A percentile compares a stretch with the other conserved stretches of the same genome.
Evolutionary conservation across 2,113 vertebrate species (phyloP).

Genomic region (Lagenorhynchus albirostris): DNA sequence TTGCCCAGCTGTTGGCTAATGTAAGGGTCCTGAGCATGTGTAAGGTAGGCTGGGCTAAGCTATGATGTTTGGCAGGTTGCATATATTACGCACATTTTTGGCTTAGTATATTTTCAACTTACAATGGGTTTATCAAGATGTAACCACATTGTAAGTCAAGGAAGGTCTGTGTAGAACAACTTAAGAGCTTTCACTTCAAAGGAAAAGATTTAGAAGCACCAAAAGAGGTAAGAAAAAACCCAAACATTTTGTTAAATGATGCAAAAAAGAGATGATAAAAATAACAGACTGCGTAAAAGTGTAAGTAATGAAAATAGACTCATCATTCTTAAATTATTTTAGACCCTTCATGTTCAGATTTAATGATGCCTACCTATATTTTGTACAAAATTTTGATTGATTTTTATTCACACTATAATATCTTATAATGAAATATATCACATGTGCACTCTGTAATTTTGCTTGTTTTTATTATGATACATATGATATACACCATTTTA

Average conservation of each 20-base stretch:
- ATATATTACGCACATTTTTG: not conserved
- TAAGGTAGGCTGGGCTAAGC: not conserved
- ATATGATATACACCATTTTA: not conserved
- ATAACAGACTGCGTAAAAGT: not conserved
- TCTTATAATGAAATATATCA: not conserved
- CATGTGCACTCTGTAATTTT: not conserved
- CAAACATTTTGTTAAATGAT: conserved; percentile 29
- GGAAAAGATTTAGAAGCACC: conserved; percentile 35
- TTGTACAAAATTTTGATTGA: not conserved
- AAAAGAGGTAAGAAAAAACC: not conserved
- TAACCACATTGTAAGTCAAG: not conserved
- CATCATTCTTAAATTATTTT: conserved; percentile 33
- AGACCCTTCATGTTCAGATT: conserved; percentile 10
- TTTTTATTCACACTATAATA: conserved; percentile 32
- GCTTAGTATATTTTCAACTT: not conserved
- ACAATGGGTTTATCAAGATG: not conserved
- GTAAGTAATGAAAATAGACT: conserved; percentile 54
- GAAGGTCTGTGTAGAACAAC: not conserved
- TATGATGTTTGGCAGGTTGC: not conserved
- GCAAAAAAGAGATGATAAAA: conserved; percentile 2
- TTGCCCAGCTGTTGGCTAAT: not conserved
- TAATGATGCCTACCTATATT: not conserved
- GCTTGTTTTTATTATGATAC: conserved; percentile 7
- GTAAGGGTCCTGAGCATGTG: not conserved
- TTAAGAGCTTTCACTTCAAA: conserved; percentile 39